These are phyloP conservation scores for Anoplius nigerrimus DNA, from an alignment of 2,888 invertebrate species.

Conservation along the genomic window DNA sequence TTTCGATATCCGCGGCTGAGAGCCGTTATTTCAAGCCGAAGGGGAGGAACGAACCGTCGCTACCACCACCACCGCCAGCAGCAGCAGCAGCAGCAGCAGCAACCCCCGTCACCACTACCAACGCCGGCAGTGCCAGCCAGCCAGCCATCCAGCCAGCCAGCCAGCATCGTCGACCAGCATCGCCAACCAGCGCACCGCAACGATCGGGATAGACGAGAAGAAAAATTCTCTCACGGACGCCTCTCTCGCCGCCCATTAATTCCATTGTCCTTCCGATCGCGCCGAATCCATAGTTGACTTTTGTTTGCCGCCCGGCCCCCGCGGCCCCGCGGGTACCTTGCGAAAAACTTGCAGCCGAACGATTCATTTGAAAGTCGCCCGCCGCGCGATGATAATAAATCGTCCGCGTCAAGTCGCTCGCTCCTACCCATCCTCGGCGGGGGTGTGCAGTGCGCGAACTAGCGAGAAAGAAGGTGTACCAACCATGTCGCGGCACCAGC, in stretches of 20 bases:
- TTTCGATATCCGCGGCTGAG: constrained; percentile 29
- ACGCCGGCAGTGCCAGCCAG: no score
- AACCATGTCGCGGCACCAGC: no score
- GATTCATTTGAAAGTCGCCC: constrained; percentile 38
- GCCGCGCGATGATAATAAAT: constrained; percentile 2
- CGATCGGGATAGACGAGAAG: background rate
- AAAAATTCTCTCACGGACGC: constrained; percentile 47
- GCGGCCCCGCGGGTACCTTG: no score
- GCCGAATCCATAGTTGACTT: constrained; percentile 51
- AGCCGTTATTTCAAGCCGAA: constrained; percentile 42
- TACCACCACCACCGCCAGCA: background rate
- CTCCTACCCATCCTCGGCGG: background rate
- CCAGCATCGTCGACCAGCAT: no score
- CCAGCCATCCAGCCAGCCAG: no score
- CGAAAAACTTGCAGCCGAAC: constrained; percentile 53
- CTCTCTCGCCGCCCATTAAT: constrained; percentile 50
- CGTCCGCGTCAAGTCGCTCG: background rate
- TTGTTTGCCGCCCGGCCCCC: constrained; percentile 56
- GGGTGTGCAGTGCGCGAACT: no score
- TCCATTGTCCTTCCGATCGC: constrained; percentile 57
- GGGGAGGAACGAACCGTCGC: constrained; percentile 14
- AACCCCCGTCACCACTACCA: no score
- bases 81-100: no score
- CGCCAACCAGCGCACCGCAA: no score
- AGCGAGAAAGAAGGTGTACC: no score